Conservation (phyloP, 2,888 invertebrate genomes). For the Imbricaverruca yamaguchii region DNA sequence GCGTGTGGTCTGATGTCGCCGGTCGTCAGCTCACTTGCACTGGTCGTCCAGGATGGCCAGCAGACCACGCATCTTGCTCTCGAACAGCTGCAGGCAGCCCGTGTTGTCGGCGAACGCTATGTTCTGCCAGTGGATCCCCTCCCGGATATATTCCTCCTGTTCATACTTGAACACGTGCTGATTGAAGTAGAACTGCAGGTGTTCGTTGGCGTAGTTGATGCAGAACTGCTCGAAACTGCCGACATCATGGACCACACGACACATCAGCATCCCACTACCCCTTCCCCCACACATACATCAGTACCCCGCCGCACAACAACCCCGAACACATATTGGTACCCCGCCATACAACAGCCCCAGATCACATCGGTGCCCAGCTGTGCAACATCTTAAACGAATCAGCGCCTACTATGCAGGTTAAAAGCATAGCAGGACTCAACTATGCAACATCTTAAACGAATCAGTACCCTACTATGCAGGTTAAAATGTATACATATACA, state of each 20-base stretch:
- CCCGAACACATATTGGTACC: too few species aligned
- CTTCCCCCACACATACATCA: background rate
- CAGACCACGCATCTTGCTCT: slow-evolving; percentile 81
- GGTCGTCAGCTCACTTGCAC: slow-evolving; percentile 62
- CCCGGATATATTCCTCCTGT: slow-evolving; percentile 88
- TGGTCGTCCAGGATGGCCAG: slow-evolving; percentile 89
- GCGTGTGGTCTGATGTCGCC: too few species aligned
- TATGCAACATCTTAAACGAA: too few species aligned
- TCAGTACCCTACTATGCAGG: too few species aligned
- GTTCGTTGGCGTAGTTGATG: slow-evolving; percentile 96
- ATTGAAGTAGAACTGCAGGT: slow-evolving; percentile 94
- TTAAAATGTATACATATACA: too few species aligned
- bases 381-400: too few species aligned
- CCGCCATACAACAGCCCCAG: too few species aligned
- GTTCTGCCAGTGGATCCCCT: slow-evolving; percentile 90
- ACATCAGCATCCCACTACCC: background rate
- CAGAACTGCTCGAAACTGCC: slow-evolving; percentile 89
- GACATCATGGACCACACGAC: background rate
- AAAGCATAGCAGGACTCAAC: too few species aligned
- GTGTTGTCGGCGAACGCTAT: slow-evolving; percentile 95
- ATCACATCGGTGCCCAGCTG: too few species aligned
- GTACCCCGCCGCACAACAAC: background rate
- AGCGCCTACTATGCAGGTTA: too few species aligned
- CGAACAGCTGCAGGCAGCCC: slow-evolving; percentile 83
- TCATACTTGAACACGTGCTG: slow-evolving; percentile 97